Conservation (phyloP, 2,797 vertebrate species). For the Sebastes dallii region DNA sequence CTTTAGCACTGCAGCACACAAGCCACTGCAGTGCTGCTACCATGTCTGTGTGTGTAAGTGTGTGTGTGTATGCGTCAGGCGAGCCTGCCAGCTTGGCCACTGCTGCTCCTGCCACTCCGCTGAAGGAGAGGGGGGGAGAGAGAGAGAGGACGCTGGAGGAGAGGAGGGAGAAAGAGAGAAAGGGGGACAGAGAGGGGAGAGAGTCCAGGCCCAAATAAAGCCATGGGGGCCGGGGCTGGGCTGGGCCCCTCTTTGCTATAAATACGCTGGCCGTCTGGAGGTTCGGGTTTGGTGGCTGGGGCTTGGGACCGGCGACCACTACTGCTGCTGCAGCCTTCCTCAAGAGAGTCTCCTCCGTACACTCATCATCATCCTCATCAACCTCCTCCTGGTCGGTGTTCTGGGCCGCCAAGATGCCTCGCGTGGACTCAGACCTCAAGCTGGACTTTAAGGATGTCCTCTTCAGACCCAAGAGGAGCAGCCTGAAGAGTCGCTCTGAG, state of each 20-base stretch:
- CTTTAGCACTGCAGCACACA: slow-evolving; percentile 75
- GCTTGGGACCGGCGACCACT: slow-evolving; percentile 68
- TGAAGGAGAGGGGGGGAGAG: slow-evolving; percentile 48
- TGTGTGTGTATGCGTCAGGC: slow-evolving; percentile 35
- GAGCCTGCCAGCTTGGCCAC: slow-evolving; percentile 57
- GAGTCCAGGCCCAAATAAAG: slow-evolving; percentile 88
- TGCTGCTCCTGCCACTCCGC: slow-evolving; percentile 77
- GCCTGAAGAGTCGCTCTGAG: slow-evolving; percentile 96
- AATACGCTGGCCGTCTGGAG: slow-evolving; percentile 83
- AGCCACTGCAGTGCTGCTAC: slow-evolving; percentile 64
- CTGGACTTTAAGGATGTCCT: slow-evolving; percentile 99
- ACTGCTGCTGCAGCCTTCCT: slow-evolving; percentile 66
- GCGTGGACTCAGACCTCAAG: slow-evolving; percentile 94
- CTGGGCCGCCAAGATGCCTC: slow-evolving; percentile 85
- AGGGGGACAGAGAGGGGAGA: slow-evolving; percentile 34
- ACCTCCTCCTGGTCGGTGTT: slow-evolving; percentile 52
- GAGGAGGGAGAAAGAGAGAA: slow-evolving; percentile 40
- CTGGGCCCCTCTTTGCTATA: slow-evolving; percentile 80
- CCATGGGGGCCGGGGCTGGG: slow-evolving; percentile 79
- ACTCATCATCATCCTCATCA: slow-evolving; percentile 51
- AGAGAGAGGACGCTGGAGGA: slow-evolving; percentile 41
- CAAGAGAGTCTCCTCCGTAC: slow-evolving; percentile 62
- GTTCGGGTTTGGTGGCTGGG: slow-evolving; percentile 86
- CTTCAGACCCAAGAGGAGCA: slow-evolving; percentile 96
- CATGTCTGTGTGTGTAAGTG: slow-evolving; percentile 33